Base-by-base conservation (phyloP, 2,113 vertebrate genomes). In the Thalassarche chlororhynchos region DNA sequence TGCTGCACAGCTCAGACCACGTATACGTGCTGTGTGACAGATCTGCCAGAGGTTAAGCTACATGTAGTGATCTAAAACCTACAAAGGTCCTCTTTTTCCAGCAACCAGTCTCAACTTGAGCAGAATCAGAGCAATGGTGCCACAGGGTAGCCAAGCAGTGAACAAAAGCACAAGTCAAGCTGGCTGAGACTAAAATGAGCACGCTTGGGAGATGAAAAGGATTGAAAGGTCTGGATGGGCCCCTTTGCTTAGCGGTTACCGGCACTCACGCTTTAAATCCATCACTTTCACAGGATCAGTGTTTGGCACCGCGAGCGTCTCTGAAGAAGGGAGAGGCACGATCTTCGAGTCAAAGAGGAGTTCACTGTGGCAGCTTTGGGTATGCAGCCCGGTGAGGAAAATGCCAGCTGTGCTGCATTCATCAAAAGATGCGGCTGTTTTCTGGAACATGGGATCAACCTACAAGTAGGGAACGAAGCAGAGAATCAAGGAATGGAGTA, bases 381-480 rank as follows among this genome's bases (percentile, higher is more conserved):
- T 99, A 78, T 87, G 99, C 31, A 99, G 98, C 5, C 98, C 97
- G 0, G 98, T 97, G 54, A 99, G 98, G 97, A 99, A 99, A 24
- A 99, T 98, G 0, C 99, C 99, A 0, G 98, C 97, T 0, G 99
- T 98, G 96, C 98, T 99, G 97, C 99, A 99, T 85, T 99, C 99
- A 26, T 99, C 99, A 3, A 99, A 99, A 0, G 99, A 99, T 5
- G 98, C 98, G 0, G 98, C 98, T 4, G 99, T 98, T n/a, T 98
- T 98, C 97, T 99, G 99, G 97, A 99, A 99, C 98, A 99, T 98
- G 93, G 99, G 99, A 44, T 98, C 96, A 7, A 95, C 68, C 98
- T 98, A 57, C 31, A 65, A 99, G 99, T 8, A 46, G 0, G 18
- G 36, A 68, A 55, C 0, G 19, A 76, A 71, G 77, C 6, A 9